Evolutionary conservation across 2,113 vertebrate genomes (phyloP).

Genomic region (Falcunculus frontatus): DNA sequence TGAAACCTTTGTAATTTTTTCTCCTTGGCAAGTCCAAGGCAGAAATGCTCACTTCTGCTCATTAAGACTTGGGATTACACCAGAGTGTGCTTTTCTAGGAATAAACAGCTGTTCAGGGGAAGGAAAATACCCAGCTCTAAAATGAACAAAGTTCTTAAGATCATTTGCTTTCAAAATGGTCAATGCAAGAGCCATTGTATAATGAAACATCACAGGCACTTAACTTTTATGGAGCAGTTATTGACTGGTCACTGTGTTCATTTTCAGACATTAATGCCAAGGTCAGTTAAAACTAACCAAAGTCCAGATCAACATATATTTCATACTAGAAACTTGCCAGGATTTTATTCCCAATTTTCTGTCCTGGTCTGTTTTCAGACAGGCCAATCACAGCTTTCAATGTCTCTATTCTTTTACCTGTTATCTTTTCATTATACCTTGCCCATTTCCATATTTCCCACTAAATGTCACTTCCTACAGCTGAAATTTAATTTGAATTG

Average conservation of each 20-base stretch:
- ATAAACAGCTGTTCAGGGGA: conserved; percentile 26
- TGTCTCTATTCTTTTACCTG: not conserved
- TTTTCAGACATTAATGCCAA: conserved; percentile 28
- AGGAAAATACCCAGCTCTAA: conserved; percentile 11
- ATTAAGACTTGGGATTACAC: not conserved
- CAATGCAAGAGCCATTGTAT: not conserved
- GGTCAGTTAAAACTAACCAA: conserved; percentile 18
- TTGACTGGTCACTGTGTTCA: conserved; percentile 21
- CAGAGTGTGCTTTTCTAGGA: not conserved
- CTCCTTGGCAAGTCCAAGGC: not conserved
- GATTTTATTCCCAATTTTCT: not conserved
- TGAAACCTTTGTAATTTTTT: not conserved
- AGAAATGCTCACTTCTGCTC: not conserved
- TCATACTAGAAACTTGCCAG: not conserved
- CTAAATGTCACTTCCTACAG: conserved; percentile 21
- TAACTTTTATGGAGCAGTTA: conserved; percentile 45
- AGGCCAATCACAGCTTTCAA: not conserved
- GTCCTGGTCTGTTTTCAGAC: not conserved
- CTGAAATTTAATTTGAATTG: conserved; percentile 57
- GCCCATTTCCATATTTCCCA: conserved; percentile 11
- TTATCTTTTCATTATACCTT: conserved; percentile 5
- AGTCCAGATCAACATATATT: not conserved
- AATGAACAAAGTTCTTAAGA: conserved; percentile 34
- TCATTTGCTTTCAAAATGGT: conserved; percentile 17
- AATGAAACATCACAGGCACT: conserved; percentile 18